These are phyloP conservation scores for Stenichneumon culpator DNA, from an alignment of 2,888 invertebrate species.

Conservation along the genomic window DNA sequence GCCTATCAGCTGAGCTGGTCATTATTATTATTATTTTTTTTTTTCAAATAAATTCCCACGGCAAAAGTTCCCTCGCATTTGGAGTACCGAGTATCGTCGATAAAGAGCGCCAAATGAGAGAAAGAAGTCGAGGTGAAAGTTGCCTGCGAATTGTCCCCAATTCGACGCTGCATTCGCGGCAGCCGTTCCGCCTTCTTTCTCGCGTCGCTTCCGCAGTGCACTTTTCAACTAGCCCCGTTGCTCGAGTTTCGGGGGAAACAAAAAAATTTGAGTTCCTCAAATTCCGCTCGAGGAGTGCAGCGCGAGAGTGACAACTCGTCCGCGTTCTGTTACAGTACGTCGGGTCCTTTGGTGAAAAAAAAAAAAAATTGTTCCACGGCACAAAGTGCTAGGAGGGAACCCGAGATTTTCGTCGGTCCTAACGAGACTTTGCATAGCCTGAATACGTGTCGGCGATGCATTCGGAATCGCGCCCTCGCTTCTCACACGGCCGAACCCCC, in stretches of 20 bases:
- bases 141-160: not conserved
- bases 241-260: not conserved
- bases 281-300: not conserved
- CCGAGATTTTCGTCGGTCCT: conserved; percentile 66
- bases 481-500: conserved; percentile 34
- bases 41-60: not conserved
- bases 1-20: not conserved
- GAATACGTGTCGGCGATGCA: conserved; percentile 75
- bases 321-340: not conserved
- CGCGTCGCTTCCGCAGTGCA: not conserved
- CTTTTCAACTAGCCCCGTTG: not conserved
- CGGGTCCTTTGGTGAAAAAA: not conserved
- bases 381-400: not conserved
- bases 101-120: not conserved
- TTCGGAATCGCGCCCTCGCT: conserved; percentile 68
- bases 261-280: not conserved
- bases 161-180: not conserved
- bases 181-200: not conserved
- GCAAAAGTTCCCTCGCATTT: not conserved
- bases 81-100: not conserved
- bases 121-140: conserved; percentile 3
- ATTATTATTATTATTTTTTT: not conserved
- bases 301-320: not conserved
- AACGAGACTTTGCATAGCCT: conserved; percentile 76
- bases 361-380: not conserved